Evolutionary conservation across 2,888 invertebrate genomes (phyloP).

Genomic region (Cyaniris semiargus): DNA sequence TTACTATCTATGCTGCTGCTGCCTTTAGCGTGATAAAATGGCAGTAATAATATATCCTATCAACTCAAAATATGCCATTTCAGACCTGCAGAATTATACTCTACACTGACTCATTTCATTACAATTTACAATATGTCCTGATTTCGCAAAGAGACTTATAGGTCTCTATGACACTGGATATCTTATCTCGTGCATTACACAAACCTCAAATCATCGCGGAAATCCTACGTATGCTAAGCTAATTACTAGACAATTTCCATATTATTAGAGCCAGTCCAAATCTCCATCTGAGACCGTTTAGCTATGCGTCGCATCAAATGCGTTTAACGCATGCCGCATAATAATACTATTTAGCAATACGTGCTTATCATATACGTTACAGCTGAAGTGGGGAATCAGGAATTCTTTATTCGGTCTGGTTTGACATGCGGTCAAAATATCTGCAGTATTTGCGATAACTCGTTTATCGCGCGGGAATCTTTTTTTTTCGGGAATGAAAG

Average conservation of each 20-base stretch:
- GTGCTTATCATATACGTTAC: slow-evolving; percentile 24
- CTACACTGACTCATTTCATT: no score
- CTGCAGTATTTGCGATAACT: not conserved
- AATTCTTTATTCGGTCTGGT: not conserved
- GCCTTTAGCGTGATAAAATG: no score
- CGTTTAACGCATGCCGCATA: slow-evolving; percentile 33
- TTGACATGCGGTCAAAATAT: not conserved
- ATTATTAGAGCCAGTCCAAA: not conserved
- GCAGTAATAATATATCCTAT: no score
- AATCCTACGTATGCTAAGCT: not conserved
- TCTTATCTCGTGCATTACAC: no score
- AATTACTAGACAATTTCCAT: slow-evolving; percentile 6
- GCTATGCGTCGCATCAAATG: slow-evolving; percentile 29
- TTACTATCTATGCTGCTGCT: no score
- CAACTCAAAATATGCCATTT: no score
- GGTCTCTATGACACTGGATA: no score
- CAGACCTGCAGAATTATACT: no score
- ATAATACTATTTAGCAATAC: slow-evolving; percentile 30
- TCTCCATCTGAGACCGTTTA: slow-evolving; percentile 30
- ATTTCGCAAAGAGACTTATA: no score
- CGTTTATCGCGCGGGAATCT: no score
- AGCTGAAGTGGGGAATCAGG: not conserved
- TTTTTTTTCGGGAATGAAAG: no score
- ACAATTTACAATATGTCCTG: no score
- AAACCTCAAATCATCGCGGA: not conserved